phyloP scores from a whole-genome alignment of 1,140 invertebrate species.

The Papilio dardanus region DNA sequence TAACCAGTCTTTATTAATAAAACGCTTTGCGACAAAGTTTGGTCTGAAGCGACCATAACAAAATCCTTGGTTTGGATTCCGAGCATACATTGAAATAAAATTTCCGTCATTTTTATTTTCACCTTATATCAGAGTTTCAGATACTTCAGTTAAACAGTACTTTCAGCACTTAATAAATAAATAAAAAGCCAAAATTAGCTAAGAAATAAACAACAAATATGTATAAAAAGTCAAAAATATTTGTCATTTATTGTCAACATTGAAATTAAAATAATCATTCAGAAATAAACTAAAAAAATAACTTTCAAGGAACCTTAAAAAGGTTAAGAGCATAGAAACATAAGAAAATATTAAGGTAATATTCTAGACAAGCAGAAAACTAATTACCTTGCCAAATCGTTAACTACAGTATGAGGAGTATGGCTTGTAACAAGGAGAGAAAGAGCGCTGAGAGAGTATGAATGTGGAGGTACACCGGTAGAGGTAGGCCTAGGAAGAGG shows the following conservation, averaged over 20 bases:
- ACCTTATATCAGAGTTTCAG: no score
- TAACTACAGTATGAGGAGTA: no score
- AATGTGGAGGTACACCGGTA: no score
- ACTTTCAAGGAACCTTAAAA: no score
- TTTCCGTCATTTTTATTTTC: constrained; percentile 20
- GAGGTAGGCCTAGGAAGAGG: no score
- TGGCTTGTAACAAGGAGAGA: no score
- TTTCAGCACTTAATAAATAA: not conserved
- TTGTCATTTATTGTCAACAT: constrained; percentile 4
- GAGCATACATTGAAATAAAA: constrained; percentile 91
- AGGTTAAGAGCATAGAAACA: no score
- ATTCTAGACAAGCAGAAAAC: no score
- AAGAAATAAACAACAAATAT: not conserved
- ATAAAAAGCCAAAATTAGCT: not conserved
- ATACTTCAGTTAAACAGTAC: no score
- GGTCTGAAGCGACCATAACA: constrained; percentile 94
- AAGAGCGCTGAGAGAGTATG: no score
- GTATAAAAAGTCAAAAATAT: not conserved
- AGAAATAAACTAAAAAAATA: not conserved
- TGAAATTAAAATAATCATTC: not conserved
- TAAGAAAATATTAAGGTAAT: no score
- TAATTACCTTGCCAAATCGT: no score
- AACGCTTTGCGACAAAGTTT: constrained; percentile 92
- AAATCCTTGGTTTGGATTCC: constrained; percentile 96
- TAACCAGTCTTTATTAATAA: constrained; percentile 96